A percentile compares a stretch with the other conserved stretches of the same genome.
These are phyloP conservation scores for Cancer borealis DNA, from an alignment of 2,888 invertebrate species.

Conservation along the genomic window DNA sequence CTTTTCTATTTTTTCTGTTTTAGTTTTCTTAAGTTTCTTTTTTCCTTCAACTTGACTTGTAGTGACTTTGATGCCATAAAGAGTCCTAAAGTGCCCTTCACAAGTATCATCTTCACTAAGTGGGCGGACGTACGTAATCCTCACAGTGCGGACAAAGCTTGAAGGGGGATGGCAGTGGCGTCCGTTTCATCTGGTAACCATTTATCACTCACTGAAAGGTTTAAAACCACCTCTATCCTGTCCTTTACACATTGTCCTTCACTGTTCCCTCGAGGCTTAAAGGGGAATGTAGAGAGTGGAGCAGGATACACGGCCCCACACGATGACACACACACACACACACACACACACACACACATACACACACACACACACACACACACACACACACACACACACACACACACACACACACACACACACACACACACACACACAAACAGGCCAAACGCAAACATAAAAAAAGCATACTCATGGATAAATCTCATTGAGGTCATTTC, in stretches of 20 bases:
- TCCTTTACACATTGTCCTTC: background rate
- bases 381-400: background rate
- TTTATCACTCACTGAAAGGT: background rate
- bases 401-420: constrained; percentile 6
- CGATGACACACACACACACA: background rate
- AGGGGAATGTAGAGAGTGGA: background rate
- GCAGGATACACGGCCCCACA: background rate
- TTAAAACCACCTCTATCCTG: background rate
- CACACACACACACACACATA: constrained; percentile 14
- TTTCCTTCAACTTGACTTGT: background rate
- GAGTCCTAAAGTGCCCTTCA: background rate
- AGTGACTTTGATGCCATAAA: background rate
- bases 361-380: constrained; percentile 29
- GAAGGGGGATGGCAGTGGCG: background rate
- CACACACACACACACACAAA: constrained; percentile 9
- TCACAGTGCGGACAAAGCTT: background rate
- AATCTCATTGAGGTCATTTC: constrained; percentile 37
- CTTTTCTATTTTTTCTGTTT: background rate
- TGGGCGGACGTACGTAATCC: background rate
- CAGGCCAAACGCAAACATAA: constrained; percentile 4
- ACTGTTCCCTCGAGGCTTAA: background rate
- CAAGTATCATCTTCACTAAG: background rate
- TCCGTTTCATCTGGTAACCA: background rate
- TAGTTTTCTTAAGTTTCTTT: too few relatives aligned
- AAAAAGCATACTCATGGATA: background rate